Evolutionary conservation across 53 echinoderm and acorn worm species (phyloP), one percentile per base, ranked within the genome.

Genomic region (Stichopus horrens): DNA sequence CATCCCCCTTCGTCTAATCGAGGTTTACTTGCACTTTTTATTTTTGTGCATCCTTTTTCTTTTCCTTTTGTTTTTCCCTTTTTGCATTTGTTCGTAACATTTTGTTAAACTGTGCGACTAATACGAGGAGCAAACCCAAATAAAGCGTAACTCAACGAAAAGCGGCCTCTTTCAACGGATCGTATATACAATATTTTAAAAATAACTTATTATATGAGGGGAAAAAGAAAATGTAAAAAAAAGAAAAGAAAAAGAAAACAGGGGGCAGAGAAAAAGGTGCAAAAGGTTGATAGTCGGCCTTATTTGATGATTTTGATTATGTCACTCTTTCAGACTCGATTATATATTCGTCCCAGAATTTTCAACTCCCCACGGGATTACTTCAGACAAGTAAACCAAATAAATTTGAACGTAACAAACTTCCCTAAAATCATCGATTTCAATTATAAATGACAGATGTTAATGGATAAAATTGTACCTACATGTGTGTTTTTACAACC

Each of bases 401-500:
- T 37, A 37, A 37, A 37, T 37, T 37, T 37, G 1, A 7, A 63
- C 71, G 19, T 19, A 71, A 71, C 71, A 71, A 71, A n/a, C 21
- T 81, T 81, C 81, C 6, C 81, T 81, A 81, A 81, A 81, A 81
- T 19, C 58, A 23, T 81, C 56, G 23, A 58, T 9, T 81, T 81
- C n/a, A 58, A 81, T 81, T 81, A n/a, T 10, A 18, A 81, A 57
- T 81, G 81, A 81, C 81, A 81, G 57, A 16, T 58, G 79, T 16
- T 53, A 79, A 79, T 79, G 14, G 79, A 8, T 56, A 56, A 79
- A 55, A 54, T 79, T 79, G 54, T 79, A 79, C 79, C 79, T 79
- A 79, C 79, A 79, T 55, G 79, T 79, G 55, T 79, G 79, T 79
- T 53, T 79, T 79, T 79, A 79, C 54, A 79, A 79, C 74, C 23